Conservation (phyloP, 2,113 vertebrate species). For the Otus sunia region DNA sequence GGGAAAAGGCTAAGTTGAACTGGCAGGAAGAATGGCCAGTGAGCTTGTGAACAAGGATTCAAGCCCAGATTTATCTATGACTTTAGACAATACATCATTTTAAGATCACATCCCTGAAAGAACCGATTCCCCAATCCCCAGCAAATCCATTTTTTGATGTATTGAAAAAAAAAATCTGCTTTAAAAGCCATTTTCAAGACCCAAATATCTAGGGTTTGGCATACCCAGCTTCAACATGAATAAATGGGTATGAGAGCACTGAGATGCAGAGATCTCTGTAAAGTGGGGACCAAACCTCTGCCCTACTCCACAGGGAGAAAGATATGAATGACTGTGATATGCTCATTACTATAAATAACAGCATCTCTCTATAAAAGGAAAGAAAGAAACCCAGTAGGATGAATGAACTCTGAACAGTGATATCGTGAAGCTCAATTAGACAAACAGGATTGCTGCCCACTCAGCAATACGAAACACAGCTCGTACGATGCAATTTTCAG, state of each 20-base stretch:
- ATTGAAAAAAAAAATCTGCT: background rate
- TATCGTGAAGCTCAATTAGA: background rate
- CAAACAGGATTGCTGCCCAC: background rate
- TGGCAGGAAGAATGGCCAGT: background rate
- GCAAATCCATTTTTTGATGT: background rate
- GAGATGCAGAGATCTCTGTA: background rate
- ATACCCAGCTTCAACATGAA: background rate
- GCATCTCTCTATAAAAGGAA: background rate
- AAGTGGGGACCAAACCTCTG: background rate
- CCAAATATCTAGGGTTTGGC: background rate
- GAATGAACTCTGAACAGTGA: background rate
- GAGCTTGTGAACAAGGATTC: background rate
- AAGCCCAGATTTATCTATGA: background rate
- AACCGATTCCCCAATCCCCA: background rate
- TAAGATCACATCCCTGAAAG: background rate
- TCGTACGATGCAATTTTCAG: background rate
- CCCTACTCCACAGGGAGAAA: background rate
- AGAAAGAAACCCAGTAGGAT: background rate
- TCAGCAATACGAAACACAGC: background rate
- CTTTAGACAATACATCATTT: background rate
- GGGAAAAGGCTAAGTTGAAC: background rate
- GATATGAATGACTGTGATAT: background rate
- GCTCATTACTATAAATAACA: background rate
- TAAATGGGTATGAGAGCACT: background rate
- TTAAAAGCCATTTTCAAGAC: background rate